A percentile compares a stretch with the other conserved stretches of the same genome.
phyloP scores from a whole-genome alignment of 35 echinoderm and acorn worm species.

The Apostichopus japonicus region DNA sequence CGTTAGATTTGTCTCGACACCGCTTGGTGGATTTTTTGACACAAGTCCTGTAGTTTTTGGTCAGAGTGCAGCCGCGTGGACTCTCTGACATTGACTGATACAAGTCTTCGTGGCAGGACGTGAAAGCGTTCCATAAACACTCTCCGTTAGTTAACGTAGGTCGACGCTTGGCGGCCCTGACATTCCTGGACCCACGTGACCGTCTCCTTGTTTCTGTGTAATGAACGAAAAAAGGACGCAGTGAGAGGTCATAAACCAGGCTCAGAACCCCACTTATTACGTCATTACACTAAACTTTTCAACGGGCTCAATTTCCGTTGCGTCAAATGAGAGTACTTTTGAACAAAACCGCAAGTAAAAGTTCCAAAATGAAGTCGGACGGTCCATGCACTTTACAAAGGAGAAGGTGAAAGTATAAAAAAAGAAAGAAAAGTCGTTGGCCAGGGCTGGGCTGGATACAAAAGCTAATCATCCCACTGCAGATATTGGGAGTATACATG shows the following conservation, averaged over 20 bases:
- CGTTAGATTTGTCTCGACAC: constrained; percentile 27
- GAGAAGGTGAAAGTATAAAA: not conserved
- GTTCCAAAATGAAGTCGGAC: not conserved
- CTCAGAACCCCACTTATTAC: constrained; percentile 16
- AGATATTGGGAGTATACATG: not conserved
- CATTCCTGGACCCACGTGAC: constrained; percentile 31
- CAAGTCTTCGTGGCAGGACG: constrained; percentile 11
- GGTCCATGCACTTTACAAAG: no score
- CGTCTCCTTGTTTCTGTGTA: constrained; percentile 56
- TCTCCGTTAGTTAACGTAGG: constrained; percentile 1
- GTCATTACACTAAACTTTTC: not conserved
- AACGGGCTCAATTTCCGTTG: not conserved
- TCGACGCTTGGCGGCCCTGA: not conserved
- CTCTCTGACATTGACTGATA: not conserved
- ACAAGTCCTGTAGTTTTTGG: constrained; percentile 32
- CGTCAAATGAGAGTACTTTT: not conserved
- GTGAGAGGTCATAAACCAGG: constrained; percentile 16
- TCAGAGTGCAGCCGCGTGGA: not conserved
- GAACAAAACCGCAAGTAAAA: not conserved
- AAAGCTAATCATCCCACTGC: not conserved
- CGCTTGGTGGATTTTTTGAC: not conserved
- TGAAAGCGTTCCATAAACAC: constrained; percentile 14
- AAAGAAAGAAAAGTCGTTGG: not conserved
- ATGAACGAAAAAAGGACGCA: constrained; percentile 56
- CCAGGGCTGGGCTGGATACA: not conserved